A percentile compares a stretch with the other conserved stretches of the same genome.
Conservation (phyloP, 1,140 invertebrate species). For the Anthonomus grandis region DNA sequence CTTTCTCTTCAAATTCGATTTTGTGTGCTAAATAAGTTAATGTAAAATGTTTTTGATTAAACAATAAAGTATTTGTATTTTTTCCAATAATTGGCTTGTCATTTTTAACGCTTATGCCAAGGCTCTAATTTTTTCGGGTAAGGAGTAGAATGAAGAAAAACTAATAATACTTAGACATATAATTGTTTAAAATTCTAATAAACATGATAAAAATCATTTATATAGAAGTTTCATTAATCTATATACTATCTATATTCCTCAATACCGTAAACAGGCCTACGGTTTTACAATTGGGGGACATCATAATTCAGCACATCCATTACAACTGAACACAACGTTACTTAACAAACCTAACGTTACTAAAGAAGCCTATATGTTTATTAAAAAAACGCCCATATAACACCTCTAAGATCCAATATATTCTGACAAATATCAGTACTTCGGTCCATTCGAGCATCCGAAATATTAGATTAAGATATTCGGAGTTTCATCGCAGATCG, state of each 20-base stretch:
- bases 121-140: too few species aligned
- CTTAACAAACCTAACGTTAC: neutral
- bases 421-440: neutral
- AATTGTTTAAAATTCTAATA: neutral
- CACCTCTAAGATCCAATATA: neutral
- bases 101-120: neutral
- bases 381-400: neutral
- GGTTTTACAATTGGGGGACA: neutral
- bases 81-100: neutral
- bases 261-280: too few species aligned
- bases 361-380: neutral
- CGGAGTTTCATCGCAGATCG: too few species aligned
- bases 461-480: conserved; percentile 37
- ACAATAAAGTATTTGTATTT: neutral
- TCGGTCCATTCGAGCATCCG: neutral
- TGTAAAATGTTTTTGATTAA: neutral
- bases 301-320: neutral
- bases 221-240: too few species aligned
- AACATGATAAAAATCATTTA: neutral
- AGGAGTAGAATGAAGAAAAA: too few species aligned
- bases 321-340: neutral
- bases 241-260: too few species aligned
- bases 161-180: neutral
- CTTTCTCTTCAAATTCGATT: conserved; percentile 18
- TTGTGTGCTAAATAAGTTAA: conserved; percentile 7